A percentile compares a stretch with the other conserved stretches of the same genome.
Conservation (phyloP, 2,888 invertebrate species). For the Eupelmus urozonus region DNA sequence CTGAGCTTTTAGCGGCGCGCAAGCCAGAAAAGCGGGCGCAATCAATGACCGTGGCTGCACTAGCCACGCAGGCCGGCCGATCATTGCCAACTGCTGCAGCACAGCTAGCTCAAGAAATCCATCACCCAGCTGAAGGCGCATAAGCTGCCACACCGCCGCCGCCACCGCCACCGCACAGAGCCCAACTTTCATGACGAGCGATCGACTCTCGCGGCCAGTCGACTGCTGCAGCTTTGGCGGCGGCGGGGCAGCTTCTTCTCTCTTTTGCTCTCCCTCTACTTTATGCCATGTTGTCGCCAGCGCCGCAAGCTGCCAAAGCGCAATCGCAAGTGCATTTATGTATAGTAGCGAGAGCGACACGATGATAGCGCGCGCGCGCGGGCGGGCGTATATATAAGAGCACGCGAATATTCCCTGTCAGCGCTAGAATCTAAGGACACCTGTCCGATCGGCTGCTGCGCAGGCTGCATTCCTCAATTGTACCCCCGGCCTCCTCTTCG, state of each 20-base stretch:
- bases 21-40: background rate
- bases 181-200: too few relatives aligned
- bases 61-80: background rate
- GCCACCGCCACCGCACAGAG: too few relatives aligned
- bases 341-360: too few relatives aligned
- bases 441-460: too few relatives aligned
- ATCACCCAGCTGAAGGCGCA: background rate
- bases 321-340: too few relatives aligned
- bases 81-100: background rate
- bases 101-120: background rate
- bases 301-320: too few relatives aligned
- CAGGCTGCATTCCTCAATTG: conserved; percentile 17
- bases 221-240: too few relatives aligned
- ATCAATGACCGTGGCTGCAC: conserved; percentile 44
- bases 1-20: background rate
- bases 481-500: background rate
- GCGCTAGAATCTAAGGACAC: background rate
- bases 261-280: too few relatives aligned
- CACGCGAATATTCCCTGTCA: conserved; percentile 11
- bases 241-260: too few relatives aligned
- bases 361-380: background rate
- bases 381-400: background rate
- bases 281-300: too few relatives aligned
- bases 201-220: too few relatives aligned
- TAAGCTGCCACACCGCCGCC: too few relatives aligned